phyloP scores from a whole-genome alignment of 2,888 invertebrate species.

The Hemithea aestivaria region DNA sequence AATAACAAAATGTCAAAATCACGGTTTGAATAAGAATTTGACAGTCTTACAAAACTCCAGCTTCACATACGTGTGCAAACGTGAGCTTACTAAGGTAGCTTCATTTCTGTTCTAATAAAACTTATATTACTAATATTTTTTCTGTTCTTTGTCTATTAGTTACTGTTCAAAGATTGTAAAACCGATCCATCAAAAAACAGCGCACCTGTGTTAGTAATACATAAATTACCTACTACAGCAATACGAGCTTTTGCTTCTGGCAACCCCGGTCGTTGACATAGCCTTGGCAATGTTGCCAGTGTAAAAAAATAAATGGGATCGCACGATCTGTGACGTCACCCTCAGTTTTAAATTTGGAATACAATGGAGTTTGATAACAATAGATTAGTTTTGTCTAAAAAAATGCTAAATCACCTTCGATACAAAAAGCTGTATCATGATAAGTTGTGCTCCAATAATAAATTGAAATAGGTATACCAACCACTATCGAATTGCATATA shows the following conservation, averaged over 20 bases:
- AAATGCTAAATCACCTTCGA: neutral
- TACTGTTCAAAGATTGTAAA: constrained; percentile 15
- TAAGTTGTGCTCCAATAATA: too few relatives aligned
- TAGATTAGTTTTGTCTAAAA: constrained; percentile 3
- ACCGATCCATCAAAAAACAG: constrained; percentile 21
- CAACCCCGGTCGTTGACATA: constrained; percentile 55
- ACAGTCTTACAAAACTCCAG: too few relatives aligned
- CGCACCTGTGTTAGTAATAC: constrained; percentile 30
- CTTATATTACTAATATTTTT: neutral
- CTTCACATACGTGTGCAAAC: too few relatives aligned
- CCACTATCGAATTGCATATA: too few relatives aligned
- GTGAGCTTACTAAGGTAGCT: too few relatives aligned
- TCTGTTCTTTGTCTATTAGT: constrained; percentile 19
- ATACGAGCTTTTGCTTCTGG: constrained; percentile 45
- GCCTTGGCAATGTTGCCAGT: constrained; percentile 50
- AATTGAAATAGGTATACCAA: too few relatives aligned
- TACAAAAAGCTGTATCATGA: too few relatives aligned
- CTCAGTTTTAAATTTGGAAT: constrained; percentile 12
- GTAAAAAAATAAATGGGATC: constrained; percentile 49
- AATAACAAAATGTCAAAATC: too few relatives aligned
- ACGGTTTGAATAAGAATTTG: too few relatives aligned
- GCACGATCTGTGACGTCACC: constrained; percentile 35
- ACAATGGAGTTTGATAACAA: constrained; percentile 1
- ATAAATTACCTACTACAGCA: constrained; percentile 31
- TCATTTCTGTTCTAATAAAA: too few relatives aligned